Percentiles rank a stretch among this genome's conserved stretches.
Conservation (phyloP, 1,140 invertebrate genomes). For the Samia ricini region DNA sequence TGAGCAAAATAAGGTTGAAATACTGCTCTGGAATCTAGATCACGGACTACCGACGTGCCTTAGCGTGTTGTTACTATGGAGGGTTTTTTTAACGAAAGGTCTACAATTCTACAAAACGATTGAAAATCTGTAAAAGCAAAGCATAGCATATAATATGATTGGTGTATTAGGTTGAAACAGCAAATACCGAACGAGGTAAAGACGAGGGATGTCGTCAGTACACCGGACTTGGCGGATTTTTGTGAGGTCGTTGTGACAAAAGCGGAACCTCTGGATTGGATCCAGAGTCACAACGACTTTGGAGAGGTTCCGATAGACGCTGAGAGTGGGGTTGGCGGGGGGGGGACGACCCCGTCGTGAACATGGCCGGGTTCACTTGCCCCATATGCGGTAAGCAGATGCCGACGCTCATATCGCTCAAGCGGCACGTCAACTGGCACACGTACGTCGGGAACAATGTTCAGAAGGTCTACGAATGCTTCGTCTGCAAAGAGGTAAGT, state of each 20-base stretch:
- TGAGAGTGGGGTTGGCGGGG: slow-evolving; percentile 9
- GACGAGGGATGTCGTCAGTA: no score
- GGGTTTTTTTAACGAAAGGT: no score
- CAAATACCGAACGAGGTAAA: slow-evolving; percentile 11
- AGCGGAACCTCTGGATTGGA: slow-evolving; percentile 62
- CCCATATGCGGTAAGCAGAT: slow-evolving; percentile 62
- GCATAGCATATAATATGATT: no score
- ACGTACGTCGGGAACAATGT: slow-evolving; percentile 50
- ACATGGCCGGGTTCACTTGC: slow-evolving; percentile 61
- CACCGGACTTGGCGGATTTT: slow-evolving; percentile 69
- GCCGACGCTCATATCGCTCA: slow-evolving; percentile 58
- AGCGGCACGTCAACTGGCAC: slow-evolving; percentile 68
- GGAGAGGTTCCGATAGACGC: slow-evolving; percentile 43
- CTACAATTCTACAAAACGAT: no score
- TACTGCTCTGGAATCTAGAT: no score
- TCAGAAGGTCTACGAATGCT: slow-evolving; percentile 55
- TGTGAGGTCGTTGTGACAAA: slow-evolving; percentile 76
- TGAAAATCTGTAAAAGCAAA: no score
- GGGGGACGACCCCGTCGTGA: slow-evolving; percentile 33
- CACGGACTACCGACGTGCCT: no score
- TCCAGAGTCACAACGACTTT: slow-evolving; percentile 69
- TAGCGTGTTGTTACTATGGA: no score
- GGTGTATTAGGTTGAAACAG: slow-evolving; percentile 40
- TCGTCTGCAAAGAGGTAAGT: slow-evolving; percentile 65
- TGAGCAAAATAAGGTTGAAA: no score